Conservation (phyloP, 2,113 vertebrate species). For the Anoplopoma fimbria region DNA sequence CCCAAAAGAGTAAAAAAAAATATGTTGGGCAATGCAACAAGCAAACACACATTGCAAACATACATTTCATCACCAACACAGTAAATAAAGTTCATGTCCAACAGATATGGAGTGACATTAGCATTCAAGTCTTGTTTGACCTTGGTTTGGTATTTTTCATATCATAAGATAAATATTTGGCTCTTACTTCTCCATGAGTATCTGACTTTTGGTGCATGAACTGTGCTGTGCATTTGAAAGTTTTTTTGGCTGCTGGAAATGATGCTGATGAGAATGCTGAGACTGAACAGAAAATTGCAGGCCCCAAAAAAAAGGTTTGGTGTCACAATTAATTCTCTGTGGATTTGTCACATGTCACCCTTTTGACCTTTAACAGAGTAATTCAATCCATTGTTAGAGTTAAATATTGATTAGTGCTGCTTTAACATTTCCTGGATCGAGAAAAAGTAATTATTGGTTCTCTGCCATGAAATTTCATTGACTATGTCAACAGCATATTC, state of each 20-base stretch:
- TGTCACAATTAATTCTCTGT: too few relatives aligned
- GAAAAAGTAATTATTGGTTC: neutral
- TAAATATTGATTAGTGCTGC: neutral
- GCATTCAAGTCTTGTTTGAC: neutral
- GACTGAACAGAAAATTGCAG: too few relatives aligned
- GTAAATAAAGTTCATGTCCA: too few relatives aligned
- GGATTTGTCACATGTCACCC: too few relatives aligned
- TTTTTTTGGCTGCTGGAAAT: too few relatives aligned
- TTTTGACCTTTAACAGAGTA: too few relatives aligned
- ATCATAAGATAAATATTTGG: neutral
- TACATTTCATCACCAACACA: neutral
- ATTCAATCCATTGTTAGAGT: neutral
- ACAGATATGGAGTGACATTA: too few relatives aligned
- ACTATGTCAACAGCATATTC: neutral
- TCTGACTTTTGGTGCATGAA: neutral
- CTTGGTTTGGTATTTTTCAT: neutral
- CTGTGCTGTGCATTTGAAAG: too few relatives aligned
- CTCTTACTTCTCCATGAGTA: neutral
- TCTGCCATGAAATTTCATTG: neutral
- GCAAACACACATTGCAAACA: neutral
- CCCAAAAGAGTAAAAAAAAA: neutral
- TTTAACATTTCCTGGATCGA: neutral
- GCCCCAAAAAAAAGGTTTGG: too few relatives aligned
- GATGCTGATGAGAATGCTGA: too few relatives aligned
- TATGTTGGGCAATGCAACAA: neutral